Evolutionary conservation across 2,113 vertebrate genomes (phyloP).

Genomic region (Ciconia stormi): DNA sequence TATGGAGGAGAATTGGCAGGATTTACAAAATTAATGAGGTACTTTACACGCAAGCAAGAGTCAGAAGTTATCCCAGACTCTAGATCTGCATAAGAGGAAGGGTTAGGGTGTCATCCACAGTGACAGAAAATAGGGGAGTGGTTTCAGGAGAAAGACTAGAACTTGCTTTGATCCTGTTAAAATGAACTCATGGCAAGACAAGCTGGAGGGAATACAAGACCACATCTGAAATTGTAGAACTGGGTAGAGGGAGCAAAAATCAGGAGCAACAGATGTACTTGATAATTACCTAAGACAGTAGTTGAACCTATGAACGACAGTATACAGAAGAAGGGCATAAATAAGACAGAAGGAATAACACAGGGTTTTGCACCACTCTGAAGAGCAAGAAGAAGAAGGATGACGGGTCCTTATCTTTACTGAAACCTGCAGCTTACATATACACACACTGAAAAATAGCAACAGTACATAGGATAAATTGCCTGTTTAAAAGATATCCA

Average conservation of each 20-base stretch:
- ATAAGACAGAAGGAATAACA: background rate
- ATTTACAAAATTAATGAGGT: background rate
- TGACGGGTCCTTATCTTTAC: background rate
- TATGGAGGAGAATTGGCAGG: background rate
- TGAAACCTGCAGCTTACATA: background rate
- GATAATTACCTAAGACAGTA: background rate
- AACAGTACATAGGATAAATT: background rate
- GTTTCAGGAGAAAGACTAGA: background rate
- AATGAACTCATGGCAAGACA: background rate
- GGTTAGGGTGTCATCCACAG: background rate
- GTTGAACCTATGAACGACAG: background rate
- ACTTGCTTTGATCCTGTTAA: background rate
- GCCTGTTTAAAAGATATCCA: background rate
- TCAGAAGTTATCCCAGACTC: background rate
- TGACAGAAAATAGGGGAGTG: background rate
- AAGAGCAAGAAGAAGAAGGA: background rate
- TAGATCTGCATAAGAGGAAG: background rate
- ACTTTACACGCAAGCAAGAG: background rate
- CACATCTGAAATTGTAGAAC: background rate
- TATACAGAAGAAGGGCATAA: background rate
- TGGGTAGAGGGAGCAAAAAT: background rate
- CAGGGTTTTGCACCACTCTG: background rate
- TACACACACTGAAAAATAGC: rapidly evolving
- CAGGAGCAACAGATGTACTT: background rate
- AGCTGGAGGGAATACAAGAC: background rate